Base-by-base conservation (phyloP, 2,797 vertebrate species). In the Smutsia temminckii region DNA sequence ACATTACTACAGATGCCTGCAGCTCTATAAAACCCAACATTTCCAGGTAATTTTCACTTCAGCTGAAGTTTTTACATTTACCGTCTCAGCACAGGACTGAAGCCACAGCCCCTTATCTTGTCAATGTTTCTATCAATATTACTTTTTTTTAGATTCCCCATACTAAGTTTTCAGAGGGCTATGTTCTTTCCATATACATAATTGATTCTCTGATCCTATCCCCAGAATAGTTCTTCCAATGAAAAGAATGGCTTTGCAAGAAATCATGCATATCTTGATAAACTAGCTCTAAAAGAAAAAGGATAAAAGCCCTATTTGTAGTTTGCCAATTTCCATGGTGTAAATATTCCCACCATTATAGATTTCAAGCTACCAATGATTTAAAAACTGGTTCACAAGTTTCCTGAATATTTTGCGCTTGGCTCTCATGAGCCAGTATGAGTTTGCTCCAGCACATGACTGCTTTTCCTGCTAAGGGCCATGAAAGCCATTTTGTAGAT, bases 31-130 rank as follows among this genome's bases (percentile, higher is more conserved):
- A 42, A 9, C 37, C 29, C 29, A 68, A 10, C 42, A 79, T 71
- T 84, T 93, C 66, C 55, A 59, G 29, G 51, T 14, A 74, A 89
- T 81, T 95, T 94, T 90, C 94, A 91, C 69, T 53, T 91, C 93
- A 89, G 83, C 69, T 59, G 85, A 91, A 95, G 93, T 64, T 86
- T 89, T 94, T 84, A 74, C 53, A 49, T 85, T 79, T 77, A 57
- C 93, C 74, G n/a, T 63, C 78, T 92, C 71, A 66, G 40, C 46
- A 75, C 23, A 53, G 83, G 40, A 79, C n/a, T 72, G 53, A 86
- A 89, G 64, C 57, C 77, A 86, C 8, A 86, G 16, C 9, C 25
- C 21, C 8, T 46, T 49, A 27, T 77, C 71, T 92, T 59, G 63
- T 93, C 69, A 84, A 71, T 92, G 16, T 88, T 93, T 92, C 69